Conservation (phyloP, 2,888 invertebrate species). For the Calephelis perditalis region DNA sequence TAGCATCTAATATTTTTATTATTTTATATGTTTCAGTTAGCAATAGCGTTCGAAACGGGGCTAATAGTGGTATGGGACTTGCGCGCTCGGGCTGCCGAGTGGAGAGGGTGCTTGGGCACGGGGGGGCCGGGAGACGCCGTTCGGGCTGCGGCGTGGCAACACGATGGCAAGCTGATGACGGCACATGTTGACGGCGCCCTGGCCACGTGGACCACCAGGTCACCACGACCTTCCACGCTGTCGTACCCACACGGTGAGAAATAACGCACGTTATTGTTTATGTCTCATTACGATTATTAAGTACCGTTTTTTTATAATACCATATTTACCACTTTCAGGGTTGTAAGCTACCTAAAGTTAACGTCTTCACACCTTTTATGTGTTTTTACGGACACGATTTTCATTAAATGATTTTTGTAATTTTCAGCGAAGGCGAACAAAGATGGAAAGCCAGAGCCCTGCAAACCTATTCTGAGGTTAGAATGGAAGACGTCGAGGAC, state of each 20-base stretch:
- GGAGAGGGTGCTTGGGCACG: constrained; percentile 87
- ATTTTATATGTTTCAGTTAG: constrained; percentile 80
- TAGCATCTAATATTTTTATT: not conserved
- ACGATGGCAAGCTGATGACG: constrained; percentile 98
- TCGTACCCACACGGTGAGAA: constrained; percentile 94
- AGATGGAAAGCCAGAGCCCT: constrained; percentile 94
- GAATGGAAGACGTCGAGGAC: constrained; percentile 95
- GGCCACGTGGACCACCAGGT: constrained; percentile 93
- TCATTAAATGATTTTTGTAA: constrained; percentile 9
- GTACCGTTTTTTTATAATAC: too few relatives aligned
- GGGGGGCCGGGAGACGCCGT: constrained; percentile 88
- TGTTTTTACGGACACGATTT: too few relatives aligned
- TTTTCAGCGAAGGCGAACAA: constrained; percentile 91
- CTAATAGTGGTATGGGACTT: constrained; percentile 98
- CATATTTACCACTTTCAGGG: too few relatives aligned
- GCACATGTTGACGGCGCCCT: constrained; percentile 97
- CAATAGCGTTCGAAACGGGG: constrained; percentile 97
- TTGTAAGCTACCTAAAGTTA: too few relatives aligned
- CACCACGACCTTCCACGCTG: constrained; percentile 87
- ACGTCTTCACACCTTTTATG: too few relatives aligned
- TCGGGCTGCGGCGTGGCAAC: constrained; percentile 96
- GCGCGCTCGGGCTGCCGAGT: constrained; percentile 89
- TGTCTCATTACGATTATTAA: not conserved
- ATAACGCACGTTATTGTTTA: not conserved
- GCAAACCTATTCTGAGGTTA: constrained; percentile 96